These are phyloP conservation scores for Sardina pilchardus DNA, from an alignment of 2,113 vertebrate species.

Conservation along the genomic window DNA sequence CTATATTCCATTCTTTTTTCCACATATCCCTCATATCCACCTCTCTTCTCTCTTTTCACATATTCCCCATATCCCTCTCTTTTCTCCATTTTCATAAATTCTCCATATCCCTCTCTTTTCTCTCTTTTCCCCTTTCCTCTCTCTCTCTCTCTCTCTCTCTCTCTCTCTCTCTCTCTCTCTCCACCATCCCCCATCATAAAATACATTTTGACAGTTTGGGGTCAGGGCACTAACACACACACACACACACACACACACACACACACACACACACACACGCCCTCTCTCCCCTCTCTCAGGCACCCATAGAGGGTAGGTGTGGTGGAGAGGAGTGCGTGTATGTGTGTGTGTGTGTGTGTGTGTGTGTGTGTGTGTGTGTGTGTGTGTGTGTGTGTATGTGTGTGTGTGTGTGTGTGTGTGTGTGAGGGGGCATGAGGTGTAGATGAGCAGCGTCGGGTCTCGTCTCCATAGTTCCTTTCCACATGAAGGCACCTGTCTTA, in stretches of 20 bases:
- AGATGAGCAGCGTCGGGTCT: not conserved
- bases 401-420: conserved; percentile 1
- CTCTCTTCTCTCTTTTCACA: too few relatives aligned
- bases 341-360: not conserved
- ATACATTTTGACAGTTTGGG: not conserved
- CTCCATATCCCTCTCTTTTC: too few relatives aligned
- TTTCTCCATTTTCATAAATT: too few relatives aligned
- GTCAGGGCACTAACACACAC: not conserved
- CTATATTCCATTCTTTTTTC: too few relatives aligned
- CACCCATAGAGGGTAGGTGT: not conserved
- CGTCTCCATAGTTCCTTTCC: not conserved
- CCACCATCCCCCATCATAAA: not conserved
- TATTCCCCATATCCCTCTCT: too few relatives aligned
- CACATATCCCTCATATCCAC: too few relatives aligned
- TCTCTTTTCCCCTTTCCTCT: not conserved
- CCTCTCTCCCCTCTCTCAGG: not conserved
- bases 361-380: conserved; percentile 1
- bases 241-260: not conserved
- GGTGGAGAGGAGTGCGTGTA: not conserved
- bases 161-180: conserved; percentile 2
- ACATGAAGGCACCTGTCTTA: not conserved
- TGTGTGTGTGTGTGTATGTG: not conserved
- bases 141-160: not conserved
- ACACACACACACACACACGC: not conserved
- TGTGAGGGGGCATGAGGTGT: not conserved